Base-by-base conservation (phyloP, 2,113 vertebrate species). In the Sciurus niger region DNA sequence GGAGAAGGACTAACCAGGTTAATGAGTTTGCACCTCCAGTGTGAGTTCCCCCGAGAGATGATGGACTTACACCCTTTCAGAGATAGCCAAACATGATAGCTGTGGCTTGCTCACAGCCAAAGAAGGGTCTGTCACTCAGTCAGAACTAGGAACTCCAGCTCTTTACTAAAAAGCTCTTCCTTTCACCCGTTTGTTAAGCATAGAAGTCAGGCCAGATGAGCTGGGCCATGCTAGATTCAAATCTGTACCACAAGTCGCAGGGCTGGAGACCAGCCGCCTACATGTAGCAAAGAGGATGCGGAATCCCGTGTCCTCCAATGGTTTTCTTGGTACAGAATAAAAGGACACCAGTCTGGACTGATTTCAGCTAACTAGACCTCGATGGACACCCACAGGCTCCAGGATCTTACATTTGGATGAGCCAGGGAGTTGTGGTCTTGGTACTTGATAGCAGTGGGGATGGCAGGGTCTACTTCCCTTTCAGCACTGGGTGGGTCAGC, bases 401-500 rank as follows among this genome's bases (percentile, higher is more conserved):
- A 28, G 82, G 37, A 34, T 97, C 99, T 99, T 99, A 99, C 99
- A 10, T 98, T 99, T 14, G 99, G 99, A 95, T 99, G 99, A 28
- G 99, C 99, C 8, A 99, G 98, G 1, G 99, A 99, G 97, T 99
- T 99, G 65, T 97, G 99, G 90, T 99, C 99, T 83, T 99, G 99
- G 92, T 99, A 99, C 91, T 99, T 99, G 97, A 99, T 99, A 78
- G 99, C 96, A 25, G 98, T 99, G 43, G 99, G 99, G 65, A 99
- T 98, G 96, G 97, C 76, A 65, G 98, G 40, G 4, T 99, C 97
- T 5, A 98, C 97, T 60, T 98, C 98, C 2, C 98, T 99, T 34
- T 98, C 99, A 17, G 48, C 65, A 51, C 85, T 96, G 40, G 98
- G 92, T 0, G 95, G 87, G 0, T 98, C 98, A 2, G n/a, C 2